Evolutionary conservation across 2,888 invertebrate genomes (phyloP), one percentile per base, ranked within the genome.

Genomic region (Leucoma salicis): DNA sequence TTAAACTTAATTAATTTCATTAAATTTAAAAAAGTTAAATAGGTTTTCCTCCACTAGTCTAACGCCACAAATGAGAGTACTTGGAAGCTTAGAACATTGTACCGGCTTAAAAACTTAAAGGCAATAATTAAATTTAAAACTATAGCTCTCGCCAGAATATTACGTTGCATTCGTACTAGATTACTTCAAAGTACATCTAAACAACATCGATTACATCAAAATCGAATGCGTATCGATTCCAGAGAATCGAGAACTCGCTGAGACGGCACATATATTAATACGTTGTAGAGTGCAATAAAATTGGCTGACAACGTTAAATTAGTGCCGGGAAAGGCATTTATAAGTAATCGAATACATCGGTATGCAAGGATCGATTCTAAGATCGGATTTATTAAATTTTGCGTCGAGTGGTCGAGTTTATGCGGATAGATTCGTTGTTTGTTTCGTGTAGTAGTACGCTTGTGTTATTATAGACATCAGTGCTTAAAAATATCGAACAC

Each of bases 271-370:
- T 76, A 78, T 73, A 77, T 77, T 78, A 77, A 74, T 73, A 70
- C 70, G 59, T 64, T 63, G 66, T 57, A 50, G 46, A 57, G 54
- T 46, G 72, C 74, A 73, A 81, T 81, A 82, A 82, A 82, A 74
- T 79, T 69, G 63, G 63, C 78, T 65, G 80, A 72, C 78, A 75
- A 66, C 74, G 79, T 74, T 84, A 87, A 84, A 82, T 85, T 84
- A 81, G 81, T 78, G 77, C 73, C 78, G 74, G 69, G 70, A 69
- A 63, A 66, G 70, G 74, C 82, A 82, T 84, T 86, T 78, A 78
- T 84, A 83, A 82, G 87, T 82, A 86, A 87, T 80, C 82, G 85
- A 86, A 45, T 84, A 86, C 84, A 75, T 78, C 68, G 79, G 75
- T 76, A 73, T 78, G 77, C 78, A 62, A 58, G 62, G 49, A 71